Conservation (phyloP, 2,888 invertebrate genomes). For the Geophilus truncorum region DNA sequence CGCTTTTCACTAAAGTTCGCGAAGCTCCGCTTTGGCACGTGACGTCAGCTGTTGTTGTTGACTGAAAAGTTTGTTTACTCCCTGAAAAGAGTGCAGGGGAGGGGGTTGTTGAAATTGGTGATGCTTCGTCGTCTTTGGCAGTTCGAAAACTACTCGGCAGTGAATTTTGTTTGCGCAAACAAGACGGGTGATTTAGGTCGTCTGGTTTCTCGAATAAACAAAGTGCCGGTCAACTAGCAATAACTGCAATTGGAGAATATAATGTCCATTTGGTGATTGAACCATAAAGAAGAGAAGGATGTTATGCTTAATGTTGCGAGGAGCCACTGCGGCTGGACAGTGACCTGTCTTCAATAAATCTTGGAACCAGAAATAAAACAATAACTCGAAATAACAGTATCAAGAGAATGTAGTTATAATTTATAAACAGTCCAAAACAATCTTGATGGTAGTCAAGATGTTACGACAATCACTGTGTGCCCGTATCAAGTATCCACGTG, state of each 20-base stretch:
- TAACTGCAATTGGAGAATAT: neutral
- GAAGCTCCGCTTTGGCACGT: neutral
- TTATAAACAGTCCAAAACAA: no score
- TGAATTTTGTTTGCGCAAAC: conserved; percentile 19
- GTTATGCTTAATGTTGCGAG: no score
- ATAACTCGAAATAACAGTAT: no score
- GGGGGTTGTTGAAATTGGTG: neutral
- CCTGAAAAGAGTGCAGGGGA: neutral
- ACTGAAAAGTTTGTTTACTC: conserved; percentile 15
- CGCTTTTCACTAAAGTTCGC: neutral
- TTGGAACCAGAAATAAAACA: no score
- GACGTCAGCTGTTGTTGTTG: conserved; percentile 21
- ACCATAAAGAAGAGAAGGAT: no score
- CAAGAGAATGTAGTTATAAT: no score
- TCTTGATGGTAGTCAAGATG: no score
- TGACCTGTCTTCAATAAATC: no score
- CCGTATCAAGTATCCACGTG: no score
- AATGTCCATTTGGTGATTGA: conserved; percentile 22
- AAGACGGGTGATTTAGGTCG: neutral
- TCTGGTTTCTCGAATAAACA: conserved; percentile 6
- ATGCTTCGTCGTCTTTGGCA: neutral
- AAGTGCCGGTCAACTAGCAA: neutral
- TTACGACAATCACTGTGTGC: no score
- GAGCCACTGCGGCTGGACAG: no score
- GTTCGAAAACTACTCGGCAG: conserved; percentile 16